Evolutionary conservation across 2,797 vertebrate species (phyloP).

Genomic region (Sylvilagus floridanus): DNA sequence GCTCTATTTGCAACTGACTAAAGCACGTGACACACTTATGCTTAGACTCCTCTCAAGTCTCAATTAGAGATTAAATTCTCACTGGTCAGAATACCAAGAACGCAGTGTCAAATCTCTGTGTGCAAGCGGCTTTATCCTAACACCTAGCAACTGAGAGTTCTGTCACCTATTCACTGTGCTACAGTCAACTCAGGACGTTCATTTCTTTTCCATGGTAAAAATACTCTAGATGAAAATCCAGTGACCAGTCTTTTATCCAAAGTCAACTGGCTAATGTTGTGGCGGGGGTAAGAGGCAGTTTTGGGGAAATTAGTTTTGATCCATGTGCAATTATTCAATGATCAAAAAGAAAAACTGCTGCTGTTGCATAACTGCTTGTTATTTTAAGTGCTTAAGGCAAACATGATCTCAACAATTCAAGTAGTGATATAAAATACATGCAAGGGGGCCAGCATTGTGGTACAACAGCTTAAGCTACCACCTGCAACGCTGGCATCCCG

Average conservation of each 20-base stretch:
- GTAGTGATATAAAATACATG: background rate
- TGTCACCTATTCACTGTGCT: background rate
- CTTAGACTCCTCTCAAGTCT: background rate
- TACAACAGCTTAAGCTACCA: too few relatives aligned
- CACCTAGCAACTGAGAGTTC: background rate
- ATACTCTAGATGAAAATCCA: background rate
- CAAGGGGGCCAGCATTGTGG: background rate
- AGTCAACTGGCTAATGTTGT: background rate
- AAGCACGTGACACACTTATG: background rate
- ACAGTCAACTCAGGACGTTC: background rate
- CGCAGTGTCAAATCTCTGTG: background rate
- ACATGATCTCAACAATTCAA: background rate
- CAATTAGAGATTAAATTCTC: background rate
- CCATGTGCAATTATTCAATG: background rate
- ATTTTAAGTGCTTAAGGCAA: background rate
- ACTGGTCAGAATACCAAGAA: background rate
- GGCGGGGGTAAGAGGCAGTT: background rate
- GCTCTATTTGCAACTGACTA: background rate
- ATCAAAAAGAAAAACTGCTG: slow-evolving; percentile 30
- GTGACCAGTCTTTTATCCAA: background rate
- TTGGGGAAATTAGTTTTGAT: background rate
- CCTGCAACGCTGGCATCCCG: too few relatives aligned
- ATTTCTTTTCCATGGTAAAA: slow-evolving; percentile 8
- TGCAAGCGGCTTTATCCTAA: background rate
- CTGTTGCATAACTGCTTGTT: background rate